A percentile compares a stretch with the other conserved stretches of the same genome.
Conservation (phyloP, 2,113 vertebrate species). For the Pangasianodon hypophthalmus region DNA sequence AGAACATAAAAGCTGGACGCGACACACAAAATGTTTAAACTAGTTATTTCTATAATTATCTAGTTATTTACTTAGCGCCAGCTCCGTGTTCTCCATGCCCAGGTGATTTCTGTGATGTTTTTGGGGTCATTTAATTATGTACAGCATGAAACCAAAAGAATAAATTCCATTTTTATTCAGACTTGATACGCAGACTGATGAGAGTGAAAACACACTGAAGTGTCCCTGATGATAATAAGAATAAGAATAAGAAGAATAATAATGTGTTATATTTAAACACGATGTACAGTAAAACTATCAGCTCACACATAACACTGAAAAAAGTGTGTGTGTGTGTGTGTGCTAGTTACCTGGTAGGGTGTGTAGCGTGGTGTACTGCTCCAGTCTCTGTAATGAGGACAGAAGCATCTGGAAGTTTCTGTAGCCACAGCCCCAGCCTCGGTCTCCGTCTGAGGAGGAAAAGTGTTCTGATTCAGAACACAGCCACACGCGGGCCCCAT, state of each 20-base stretch:
- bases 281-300: not conserved
- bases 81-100: too few relatives aligned
- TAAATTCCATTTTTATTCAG: too few relatives aligned
- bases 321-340: not conserved
- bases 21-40: not conserved
- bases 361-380: constrained; percentile 66
- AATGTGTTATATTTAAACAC: not conserved
- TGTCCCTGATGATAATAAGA: not conserved
- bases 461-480: constrained; percentile 85
- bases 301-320: not conserved
- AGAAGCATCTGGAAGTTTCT: constrained; percentile 95
- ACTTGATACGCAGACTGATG: too few relatives aligned
- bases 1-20: too few relatives aligned
- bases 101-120: not conserved
- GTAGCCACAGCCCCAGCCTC: constrained; percentile 95
- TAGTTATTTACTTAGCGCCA: not conserved
- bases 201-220: not conserved
- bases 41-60: not conserved
- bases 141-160: too few relatives aligned
- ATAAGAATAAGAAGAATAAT: too few relatives aligned
- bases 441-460: constrained; percentile 84
- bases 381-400: constrained; percentile 80
- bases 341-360: constrained; percentile 76
- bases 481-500: constrained; percentile 84
- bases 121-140: too few relatives aligned